Conservation (phyloP, 2,888 invertebrate genomes). For the Pediacus dermestoides region DNA sequence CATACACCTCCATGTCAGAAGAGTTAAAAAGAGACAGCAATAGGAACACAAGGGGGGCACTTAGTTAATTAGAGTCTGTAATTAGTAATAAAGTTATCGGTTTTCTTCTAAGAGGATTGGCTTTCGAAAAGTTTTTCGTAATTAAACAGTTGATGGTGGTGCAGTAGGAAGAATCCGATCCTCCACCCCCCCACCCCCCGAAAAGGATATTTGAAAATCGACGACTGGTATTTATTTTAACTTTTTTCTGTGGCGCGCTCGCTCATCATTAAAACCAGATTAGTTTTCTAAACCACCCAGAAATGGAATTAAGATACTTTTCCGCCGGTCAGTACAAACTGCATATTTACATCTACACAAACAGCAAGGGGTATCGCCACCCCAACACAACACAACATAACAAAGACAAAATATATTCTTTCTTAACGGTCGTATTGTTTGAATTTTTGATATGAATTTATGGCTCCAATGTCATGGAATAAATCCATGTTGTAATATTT, state of each 20-base stretch:
- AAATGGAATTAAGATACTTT: constrained; percentile 20
- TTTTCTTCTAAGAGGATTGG: constrained; percentile 42
- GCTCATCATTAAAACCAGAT: constrained; percentile 26
- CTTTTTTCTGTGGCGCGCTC: constrained; percentile 4
- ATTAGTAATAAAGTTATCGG: constrained; percentile 45
- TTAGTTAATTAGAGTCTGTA: constrained; percentile 46
- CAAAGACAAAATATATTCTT: constrained; percentile 21
- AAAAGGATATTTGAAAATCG: constrained; percentile 26
- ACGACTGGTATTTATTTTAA: constrained; percentile 18
- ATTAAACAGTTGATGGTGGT: constrained; percentile 37
- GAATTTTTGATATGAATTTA: constrained; percentile 45
- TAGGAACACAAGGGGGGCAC: constrained; percentile 26
- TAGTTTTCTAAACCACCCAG: constrained; percentile 20
- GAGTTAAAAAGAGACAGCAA: constrained; percentile 3
- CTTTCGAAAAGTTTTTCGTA: constrained; percentile 41
- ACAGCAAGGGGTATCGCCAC: constrained; percentile 20
- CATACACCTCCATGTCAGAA: background rate
- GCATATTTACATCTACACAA: constrained; percentile 3
- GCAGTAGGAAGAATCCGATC: constrained; percentile 9
- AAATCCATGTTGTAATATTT: constrained; percentile 42
- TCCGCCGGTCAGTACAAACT: too few relatives aligned
- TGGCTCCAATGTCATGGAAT: constrained; percentile 40
- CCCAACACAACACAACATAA: too few relatives aligned
- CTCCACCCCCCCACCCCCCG: constrained; percentile 1
- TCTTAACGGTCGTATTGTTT: constrained; percentile 33